Base-by-base conservation (phyloP, 2,113 vertebrate species). In the Elanus axillaris region DNA sequence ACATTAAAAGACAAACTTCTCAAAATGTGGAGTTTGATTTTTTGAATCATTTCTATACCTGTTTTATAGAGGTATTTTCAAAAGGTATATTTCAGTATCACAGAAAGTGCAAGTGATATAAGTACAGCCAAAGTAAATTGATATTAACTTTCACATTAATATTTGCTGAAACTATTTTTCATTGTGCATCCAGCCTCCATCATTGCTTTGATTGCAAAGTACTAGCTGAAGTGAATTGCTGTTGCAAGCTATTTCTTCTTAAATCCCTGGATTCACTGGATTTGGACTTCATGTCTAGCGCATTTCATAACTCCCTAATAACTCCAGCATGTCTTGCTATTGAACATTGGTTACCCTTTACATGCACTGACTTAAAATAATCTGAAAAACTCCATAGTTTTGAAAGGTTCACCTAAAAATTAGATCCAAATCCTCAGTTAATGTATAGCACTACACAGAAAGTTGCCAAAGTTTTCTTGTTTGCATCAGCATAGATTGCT, bases 221-320 rank as follows among this genome's bases (percentile, higher is more conserved):
- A 48, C 42, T 52, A 64, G 66, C 58, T 87, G 71, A 93, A 80
- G 40, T 73, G 43, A 93, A 86, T 52, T 97, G 74, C 47, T 91
- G 71, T 84, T 77, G 59, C 69, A 81, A 87, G 69, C 52, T 93
- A 10, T 73, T 91, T 92, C 43, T 40, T 92, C 75, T 88, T 81
- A 92, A 97, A 84, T 76, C 73, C 68, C 40, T 88, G 50, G 74
- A 74, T 95, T 93, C 79, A 55, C 3, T 87, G 77, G 75, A 73
- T 94, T 95, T 87, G 71, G 73, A 74, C 66, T 96, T 93, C 79
- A 63, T 67, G 42, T 58, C 79, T 96, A 88, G 83, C 75, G 62
- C 34, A 88, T 60, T 89, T 56, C 55, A 26, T 96, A 94, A 95
- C 92, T 96, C 83, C 55, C 32, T 94, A 88, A 88, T 86, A 96